phyloP scores from a whole-genome alignment of 1,140 invertebrate genomes.

The Mamestra configurata region DNA sequence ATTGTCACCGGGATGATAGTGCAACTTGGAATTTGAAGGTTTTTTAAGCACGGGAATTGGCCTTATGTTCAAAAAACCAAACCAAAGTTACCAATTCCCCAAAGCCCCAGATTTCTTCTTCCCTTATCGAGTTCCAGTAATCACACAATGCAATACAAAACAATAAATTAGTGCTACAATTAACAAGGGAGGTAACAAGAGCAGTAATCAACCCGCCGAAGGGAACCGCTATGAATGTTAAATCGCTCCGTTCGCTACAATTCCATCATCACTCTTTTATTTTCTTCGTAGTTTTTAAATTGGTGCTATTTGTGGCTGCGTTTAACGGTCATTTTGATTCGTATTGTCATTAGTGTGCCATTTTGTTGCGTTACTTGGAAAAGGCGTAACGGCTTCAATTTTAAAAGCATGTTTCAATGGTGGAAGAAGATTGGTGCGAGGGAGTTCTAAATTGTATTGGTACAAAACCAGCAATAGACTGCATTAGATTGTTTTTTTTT shows the following conservation, averaged over 20 bases:
- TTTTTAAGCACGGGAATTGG: no score
- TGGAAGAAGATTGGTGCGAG: background rate
- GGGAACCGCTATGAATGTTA: constrained; percentile 46
- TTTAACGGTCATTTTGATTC: background rate
- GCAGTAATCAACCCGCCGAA: constrained; percentile 43
- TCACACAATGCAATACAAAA: constrained; percentile 35
- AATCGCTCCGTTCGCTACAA: constrained; percentile 19
- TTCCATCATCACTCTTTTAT: constrained; percentile 25
- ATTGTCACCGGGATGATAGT: no score
- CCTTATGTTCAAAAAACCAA: no score
- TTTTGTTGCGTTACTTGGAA: background rate
- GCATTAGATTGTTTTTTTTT: no score
- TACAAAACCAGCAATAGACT: no score
- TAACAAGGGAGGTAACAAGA: constrained; percentile 35
- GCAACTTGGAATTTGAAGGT: no score
- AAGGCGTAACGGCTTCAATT: background rate
- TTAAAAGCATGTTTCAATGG: background rate
- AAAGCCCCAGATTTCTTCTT: constrained; percentile 6
- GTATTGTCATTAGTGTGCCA: background rate
- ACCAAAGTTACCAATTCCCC: background rate
- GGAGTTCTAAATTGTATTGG: background rate
- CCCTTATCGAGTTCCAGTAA: constrained; percentile 20
- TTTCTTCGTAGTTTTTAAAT: constrained; percentile 21
- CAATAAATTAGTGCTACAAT: constrained; percentile 39
- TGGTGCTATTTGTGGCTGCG: constrained; percentile 29